Conservation (phyloP, 2,888 invertebrate genomes). For the Pristionchus exspectatus region DNA sequence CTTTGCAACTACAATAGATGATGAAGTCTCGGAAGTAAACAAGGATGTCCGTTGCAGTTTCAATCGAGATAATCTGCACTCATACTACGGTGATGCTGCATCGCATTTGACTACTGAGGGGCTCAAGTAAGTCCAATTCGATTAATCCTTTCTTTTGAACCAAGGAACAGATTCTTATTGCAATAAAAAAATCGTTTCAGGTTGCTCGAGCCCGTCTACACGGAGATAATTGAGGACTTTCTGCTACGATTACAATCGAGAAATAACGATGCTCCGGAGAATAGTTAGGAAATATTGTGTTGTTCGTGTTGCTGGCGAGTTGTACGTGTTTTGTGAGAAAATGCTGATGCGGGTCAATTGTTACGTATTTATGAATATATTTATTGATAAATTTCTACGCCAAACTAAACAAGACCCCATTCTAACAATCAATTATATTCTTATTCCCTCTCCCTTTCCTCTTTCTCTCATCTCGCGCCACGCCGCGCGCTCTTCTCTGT, state of each 20-base stretch:
- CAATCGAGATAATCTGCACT: slow-evolving; percentile 30
- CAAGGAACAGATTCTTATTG: background rate
- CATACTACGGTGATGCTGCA: slow-evolving; percentile 10
- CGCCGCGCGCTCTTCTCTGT: no score
- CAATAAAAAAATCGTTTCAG: background rate
- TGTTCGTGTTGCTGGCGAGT: no score
- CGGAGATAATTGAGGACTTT: slow-evolving; percentile 25
- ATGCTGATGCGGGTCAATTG: no score
- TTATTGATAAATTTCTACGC: no score
- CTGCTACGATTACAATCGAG: background rate
- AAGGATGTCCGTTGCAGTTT: background rate
- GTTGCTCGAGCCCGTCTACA: background rate
- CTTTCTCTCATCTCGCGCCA: no score
- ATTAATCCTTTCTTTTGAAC: background rate
- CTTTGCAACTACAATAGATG: background rate
- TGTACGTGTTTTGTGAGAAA: no score
- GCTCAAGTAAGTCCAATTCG: background rate
- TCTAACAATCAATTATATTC: no score
- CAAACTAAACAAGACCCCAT: no score
- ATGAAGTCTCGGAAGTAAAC: background rate
- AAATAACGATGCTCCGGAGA: background rate
- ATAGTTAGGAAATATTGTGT: no score
- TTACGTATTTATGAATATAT: no score
- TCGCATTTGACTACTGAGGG: slow-evolving; percentile 44
- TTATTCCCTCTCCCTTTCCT: no score